Evolutionary conservation across 1,140 invertebrate genomes (phyloP).

Genomic region (Ylistrum balloti): DNA sequence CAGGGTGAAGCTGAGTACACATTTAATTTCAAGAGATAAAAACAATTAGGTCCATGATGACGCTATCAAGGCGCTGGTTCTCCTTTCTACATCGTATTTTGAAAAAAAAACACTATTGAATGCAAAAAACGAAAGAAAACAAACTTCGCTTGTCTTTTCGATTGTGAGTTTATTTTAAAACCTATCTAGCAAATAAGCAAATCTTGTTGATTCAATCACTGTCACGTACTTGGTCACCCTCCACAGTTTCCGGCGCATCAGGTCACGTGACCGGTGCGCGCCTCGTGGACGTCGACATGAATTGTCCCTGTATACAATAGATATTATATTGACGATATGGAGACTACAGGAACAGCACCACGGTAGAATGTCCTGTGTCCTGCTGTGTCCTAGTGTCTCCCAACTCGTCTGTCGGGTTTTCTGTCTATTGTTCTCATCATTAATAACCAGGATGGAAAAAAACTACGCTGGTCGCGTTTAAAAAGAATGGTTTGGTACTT

Average conservation of each 20-base stretch:
- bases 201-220: no score
- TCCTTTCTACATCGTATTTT: background rate
- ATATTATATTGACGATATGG: background rate
- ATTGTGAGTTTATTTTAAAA: background rate
- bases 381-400: background rate
- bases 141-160: no score
- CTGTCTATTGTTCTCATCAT: background rate
- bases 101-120: background rate
- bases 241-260: background rate
- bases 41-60: no score
- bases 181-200: background rate
- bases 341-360: background rate
- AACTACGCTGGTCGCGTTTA: background rate
- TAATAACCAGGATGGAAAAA: no score
- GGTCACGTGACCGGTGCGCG: background rate
- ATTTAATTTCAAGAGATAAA: no score
- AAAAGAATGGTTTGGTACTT: background rate
- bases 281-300: background rate
- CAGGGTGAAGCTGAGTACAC: no score
- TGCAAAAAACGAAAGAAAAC: no score
- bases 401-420: background rate
- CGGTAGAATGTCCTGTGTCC: background rate
- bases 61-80: no score
- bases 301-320: background rate
- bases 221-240: background rate